A percentile compares a stretch with the other conserved stretches of the same genome.
Evolutionary conservation across 1,140 invertebrate species (phyloP).

Genomic region (Drosophila equinoxialis): DNA sequence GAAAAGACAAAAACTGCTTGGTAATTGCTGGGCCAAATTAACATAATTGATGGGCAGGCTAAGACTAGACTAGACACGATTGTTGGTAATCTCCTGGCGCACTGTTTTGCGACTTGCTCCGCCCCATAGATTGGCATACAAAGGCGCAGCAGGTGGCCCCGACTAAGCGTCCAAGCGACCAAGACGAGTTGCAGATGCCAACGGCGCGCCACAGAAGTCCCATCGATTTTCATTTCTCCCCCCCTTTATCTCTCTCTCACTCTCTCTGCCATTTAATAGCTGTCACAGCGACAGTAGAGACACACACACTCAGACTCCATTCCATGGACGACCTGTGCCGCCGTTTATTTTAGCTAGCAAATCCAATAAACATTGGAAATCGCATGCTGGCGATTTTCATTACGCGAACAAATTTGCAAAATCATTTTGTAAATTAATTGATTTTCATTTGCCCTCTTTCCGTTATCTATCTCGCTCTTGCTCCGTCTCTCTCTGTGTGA

Average conservation of each 20-base stretch:
- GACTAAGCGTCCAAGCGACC: conserved; percentile 6
- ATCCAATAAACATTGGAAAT: conserved; percentile 71
- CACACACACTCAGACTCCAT: conserved; percentile 7
- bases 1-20: conserved; percentile 52
- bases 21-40: conserved; percentile 72
- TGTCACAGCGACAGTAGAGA: conserved; percentile 32
- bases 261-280: conserved; percentile 28
- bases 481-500: not conserved
- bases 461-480: not conserved
- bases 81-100: conserved; percentile 19
- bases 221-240: conserved; percentile 72
- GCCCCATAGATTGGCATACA: conserved; percentile 31
- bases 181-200: conserved; percentile 34
- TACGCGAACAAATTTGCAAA: conserved; percentile 64
- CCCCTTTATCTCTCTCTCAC: not conserved
- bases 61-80: conserved; percentile 23
- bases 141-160: conserved; percentile 69
- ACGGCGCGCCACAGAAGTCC: conserved; percentile 16
- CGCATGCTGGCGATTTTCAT: conserved; percentile 57
- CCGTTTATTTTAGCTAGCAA: conserved; percentile 51
- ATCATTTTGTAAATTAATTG: conserved; percentile 71
- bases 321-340: not conserved
- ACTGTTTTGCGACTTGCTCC: not conserved
- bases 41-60: conserved; percentile 72
- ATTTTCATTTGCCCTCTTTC: conserved; percentile 59